Base-by-base conservation (phyloP, 2,888 invertebrate species). In the Nomada ferruginata region DNA sequence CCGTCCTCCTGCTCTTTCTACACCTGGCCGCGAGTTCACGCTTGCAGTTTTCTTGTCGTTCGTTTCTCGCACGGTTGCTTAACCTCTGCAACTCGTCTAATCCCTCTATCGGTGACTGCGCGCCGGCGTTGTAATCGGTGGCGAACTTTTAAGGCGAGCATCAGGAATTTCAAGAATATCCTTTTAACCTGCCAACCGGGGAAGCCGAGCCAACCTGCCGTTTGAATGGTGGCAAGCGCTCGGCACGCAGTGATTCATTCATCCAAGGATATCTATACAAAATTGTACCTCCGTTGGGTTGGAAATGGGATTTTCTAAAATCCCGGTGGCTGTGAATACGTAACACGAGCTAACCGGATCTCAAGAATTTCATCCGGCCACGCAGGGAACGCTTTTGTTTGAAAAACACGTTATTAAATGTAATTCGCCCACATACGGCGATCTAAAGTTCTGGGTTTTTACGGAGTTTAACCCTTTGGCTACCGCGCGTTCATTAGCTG, bases 21-120 rank as follows among this genome's bases (percentile, higher is more conserved):
- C 69, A 75, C 83, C 82, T 73, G 66, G 76, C 71, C 76, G 76
- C 74, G 66, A 85, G 83, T 83, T 86, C 79, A 72, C 76, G 79
- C 80, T 87, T 68, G 53, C 70, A 60, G 60, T 70, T 75, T 70
- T 81, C 60, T 70, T 60, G 65, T 72, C 76, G 65, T 66, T 55
- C 59, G 75, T 23, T 72, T 55, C 65, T 68, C 75, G 73, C 73
- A 52, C 65, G 47, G 65, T 75, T 71, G 66, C 68, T 84, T 81
- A 69, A 85, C 79, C 74, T 69, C 74, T 42, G 60, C 70, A 65
- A 60, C 65, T 78, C 52, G 70, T 60, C 70, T 84, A 84, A 86
- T 84, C 77, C 77, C 57, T 36, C 76, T 68, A 69, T 71, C 77
- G 82, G 70, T 29, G 66, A 74, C 55, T 47, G 65, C 71, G 23